A percentile compares a stretch with the other conserved stretches of the same genome.
Evolutionary conservation across 2,888 invertebrate species (phyloP).

Genomic region (Mechanitis mazaeus): DNA sequence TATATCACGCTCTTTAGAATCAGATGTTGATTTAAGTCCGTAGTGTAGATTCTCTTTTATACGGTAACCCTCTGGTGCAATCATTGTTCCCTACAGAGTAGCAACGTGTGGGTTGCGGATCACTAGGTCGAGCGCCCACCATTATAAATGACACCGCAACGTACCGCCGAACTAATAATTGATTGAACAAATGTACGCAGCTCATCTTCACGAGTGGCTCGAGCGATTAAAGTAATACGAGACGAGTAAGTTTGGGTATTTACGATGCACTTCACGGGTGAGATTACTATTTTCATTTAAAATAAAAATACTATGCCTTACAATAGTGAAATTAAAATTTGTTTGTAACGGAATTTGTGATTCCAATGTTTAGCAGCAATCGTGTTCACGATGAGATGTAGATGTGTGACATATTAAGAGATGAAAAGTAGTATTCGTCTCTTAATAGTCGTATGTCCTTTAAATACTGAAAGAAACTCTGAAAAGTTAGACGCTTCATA

Average conservation of each 20-base stretch:
- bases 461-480: too few species aligned
- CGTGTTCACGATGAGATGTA: too few species aligned
- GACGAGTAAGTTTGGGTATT: constrained; percentile 3
- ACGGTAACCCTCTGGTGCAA: constrained; percentile 3
- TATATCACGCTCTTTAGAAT: background rate
- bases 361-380: too few species aligned
- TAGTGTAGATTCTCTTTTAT: background rate
- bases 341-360: too few species aligned
- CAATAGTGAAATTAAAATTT: too few species aligned
- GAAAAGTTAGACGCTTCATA: too few species aligned
- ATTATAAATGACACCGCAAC: constrained; percentile 44
- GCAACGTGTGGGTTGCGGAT: constrained; percentile 28
- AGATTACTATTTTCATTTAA: too few species aligned
- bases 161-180: constrained; percentile 58
- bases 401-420: too few species aligned
- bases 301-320: too few species aligned
- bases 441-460: too few species aligned
- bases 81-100: constrained; percentile 15
- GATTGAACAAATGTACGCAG: constrained; percentile 55
- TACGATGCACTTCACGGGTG: background rate
- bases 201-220: constrained; percentile 27
- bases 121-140: constrained; percentile 43
- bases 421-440: too few species aligned
- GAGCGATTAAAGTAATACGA: constrained; percentile 29
- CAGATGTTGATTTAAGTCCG: constrained; percentile 5